Evolutionary conservation across 1,140 invertebrate species (phyloP).

Genomic region (Hormaphis cornu): DNA sequence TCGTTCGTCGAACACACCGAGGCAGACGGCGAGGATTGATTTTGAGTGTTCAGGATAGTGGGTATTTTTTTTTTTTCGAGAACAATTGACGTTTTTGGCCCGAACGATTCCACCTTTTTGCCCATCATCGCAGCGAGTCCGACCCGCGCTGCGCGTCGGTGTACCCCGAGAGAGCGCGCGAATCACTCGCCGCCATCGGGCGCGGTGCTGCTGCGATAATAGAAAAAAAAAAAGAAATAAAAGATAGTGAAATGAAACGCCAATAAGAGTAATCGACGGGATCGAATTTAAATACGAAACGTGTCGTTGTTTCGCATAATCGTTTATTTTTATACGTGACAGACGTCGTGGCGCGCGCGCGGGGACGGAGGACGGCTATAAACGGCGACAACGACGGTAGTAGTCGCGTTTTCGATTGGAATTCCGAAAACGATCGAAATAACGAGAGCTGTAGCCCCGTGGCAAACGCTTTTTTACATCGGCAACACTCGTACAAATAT

Average conservation of each 20-base stretch:
- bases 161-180: no score
- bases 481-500: neutral
- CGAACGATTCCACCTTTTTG: no score
- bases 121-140: no score
- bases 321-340: constrained; percentile 24
- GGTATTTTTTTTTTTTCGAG: no score
- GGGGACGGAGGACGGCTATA: neutral
- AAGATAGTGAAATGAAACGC: neutral
- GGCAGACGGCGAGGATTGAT: no score
- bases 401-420: neutral
- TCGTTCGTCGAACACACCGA: no score
- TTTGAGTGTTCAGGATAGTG: no score
- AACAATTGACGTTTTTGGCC: no score
- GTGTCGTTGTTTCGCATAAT: constrained; percentile 7
- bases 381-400: neutral
- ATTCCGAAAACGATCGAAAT: neutral
- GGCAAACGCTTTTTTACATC: neutral
- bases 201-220: neutral
- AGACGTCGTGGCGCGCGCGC: neutral
- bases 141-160: no score
- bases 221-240: neutral
- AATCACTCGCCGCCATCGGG: no score
- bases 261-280: constrained; percentile 11
- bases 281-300: constrained; percentile 31
- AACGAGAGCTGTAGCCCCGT: neutral